Evolutionary conservation across 2,888 invertebrate genomes (phyloP).

Genomic region (Agriopis marginaria): DNA sequence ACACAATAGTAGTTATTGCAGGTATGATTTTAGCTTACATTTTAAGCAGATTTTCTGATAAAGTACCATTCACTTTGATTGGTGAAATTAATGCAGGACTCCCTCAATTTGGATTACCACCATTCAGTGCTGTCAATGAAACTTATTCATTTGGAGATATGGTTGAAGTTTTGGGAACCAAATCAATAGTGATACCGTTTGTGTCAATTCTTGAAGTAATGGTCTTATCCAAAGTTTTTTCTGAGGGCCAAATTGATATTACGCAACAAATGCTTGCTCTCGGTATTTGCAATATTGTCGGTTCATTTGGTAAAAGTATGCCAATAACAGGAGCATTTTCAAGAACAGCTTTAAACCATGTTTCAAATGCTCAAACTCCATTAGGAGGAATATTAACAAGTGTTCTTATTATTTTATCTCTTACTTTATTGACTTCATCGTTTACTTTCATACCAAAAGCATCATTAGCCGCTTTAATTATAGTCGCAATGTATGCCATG

Average conservation of each 20-base stretch:
- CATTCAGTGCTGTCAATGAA: constrained; percentile 88
- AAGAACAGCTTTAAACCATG: constrained; percentile 94
- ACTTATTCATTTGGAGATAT: constrained; percentile 88
- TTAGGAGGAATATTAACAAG: constrained; percentile 93
- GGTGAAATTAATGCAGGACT: constrained; percentile 89
- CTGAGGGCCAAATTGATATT: constrained; percentile 93
- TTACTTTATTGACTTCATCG: constrained; percentile 92
- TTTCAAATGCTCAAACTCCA: constrained; percentile 95
- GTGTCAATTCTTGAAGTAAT: constrained; percentile 90
- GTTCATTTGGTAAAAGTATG: constrained; percentile 94
- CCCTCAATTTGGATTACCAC: constrained; percentile 88
- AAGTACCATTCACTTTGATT: constrained; percentile 88
- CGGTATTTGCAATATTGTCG: constrained; percentile 92
- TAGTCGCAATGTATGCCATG: constrained; percentile 96
- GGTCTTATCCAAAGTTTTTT: constrained; percentile 91
- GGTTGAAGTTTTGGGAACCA: constrained; percentile 86
- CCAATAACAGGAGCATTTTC: constrained; percentile 95
- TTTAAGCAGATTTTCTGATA: constrained; percentile 56
- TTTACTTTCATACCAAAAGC: constrained; percentile 95
- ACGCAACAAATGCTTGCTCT: constrained; percentile 96
- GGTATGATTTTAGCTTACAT: constrained; percentile 88
- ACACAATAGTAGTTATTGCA: constrained; percentile 91
- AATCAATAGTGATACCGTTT: constrained; percentile 88
- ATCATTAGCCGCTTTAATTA: constrained; percentile 94
- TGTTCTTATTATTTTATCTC: constrained; percentile 90